A percentile compares a stretch with the other conserved stretches of the same genome.
phyloP scores from a whole-genome alignment of 2,888 invertebrate species.

The Asteroscopus sphinx region DNA sequence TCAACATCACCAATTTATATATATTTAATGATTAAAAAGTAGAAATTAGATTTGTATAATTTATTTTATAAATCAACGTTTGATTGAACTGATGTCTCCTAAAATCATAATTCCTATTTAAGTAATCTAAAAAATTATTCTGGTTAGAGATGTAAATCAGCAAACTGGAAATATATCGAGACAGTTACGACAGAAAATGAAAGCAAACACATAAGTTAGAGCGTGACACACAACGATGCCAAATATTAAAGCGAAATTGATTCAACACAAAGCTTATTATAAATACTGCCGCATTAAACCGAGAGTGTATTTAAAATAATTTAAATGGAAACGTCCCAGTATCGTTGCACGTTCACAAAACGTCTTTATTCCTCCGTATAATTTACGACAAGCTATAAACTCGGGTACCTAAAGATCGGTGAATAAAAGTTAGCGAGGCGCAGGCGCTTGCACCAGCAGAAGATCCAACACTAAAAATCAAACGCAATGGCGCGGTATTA shows the following conservation, averaged over 20 bases:
- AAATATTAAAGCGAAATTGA: conserved; percentile 77
- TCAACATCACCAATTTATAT: conserved; percentile 12
- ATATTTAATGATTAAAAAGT: conserved; percentile 19
- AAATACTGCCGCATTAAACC: conserved; percentile 71
- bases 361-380: conserved; percentile 83
- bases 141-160: conserved; percentile 44
- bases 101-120: conserved; percentile 15
- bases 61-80: conserved; percentile 27
- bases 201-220: conserved; percentile 55
- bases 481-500: conserved; percentile 56
- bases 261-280: conserved; percentile 81
- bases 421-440: conserved; percentile 82
- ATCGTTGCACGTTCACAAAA: conserved; percentile 78
- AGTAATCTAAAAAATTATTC: conserved; percentile 8
- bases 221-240: conserved; percentile 61
- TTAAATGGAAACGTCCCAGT: conserved; percentile 83
- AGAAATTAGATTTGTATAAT: conserved; percentile 36
- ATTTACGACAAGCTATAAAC: conserved; percentile 85
- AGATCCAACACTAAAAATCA: conserved; percentile 73
- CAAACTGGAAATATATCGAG: conserved; percentile 43
- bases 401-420: conserved; percentile 81
- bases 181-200: conserved; percentile 23
- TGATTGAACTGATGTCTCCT: conserved; percentile 25
- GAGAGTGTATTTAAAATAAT: conserved; percentile 81
- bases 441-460: conserved; percentile 69